A percentile compares a stretch with the other conserved stretches of the same genome.
phyloP scores from a whole-genome alignment of 2,797 vertebrate species.

The Mycteria americana region DNA sequence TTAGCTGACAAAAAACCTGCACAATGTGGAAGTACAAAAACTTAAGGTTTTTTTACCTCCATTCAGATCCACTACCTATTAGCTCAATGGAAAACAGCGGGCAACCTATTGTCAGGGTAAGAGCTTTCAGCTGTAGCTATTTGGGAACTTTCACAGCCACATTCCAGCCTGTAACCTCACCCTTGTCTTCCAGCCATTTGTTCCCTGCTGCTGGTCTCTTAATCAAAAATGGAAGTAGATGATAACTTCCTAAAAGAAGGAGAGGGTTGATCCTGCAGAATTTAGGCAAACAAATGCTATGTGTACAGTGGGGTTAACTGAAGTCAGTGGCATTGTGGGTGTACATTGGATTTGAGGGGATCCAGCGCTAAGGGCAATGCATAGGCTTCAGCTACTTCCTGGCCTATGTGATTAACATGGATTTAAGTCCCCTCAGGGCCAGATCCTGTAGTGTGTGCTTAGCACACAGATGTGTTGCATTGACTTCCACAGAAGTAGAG shows the following conservation, averaged over 20 bases:
- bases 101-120: background rate
- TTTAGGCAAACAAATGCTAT: background rate
- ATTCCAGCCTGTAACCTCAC: background rate
- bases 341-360: background rate
- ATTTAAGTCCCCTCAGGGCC: background rate
- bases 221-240: background rate
- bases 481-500: constrained; percentile 49
- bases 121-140: background rate
- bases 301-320: background rate
- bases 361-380: background rate
- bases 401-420: background rate
- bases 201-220: background rate
- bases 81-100: background rate
- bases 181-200: background rate
- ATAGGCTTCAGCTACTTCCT: background rate
- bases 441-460: constrained; percentile 23
- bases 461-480: constrained; percentile 28
- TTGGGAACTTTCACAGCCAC: background rate
- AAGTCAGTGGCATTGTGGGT: background rate
- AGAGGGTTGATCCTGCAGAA: background rate
- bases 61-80: background rate
- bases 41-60: background rate
- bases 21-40: background rate
- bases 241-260: background rate
- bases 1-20: background rate